Percentiles rank a stretch among this genome's conserved stretches.
Conservation (phyloP, 2,797 vertebrate species). For the Scolopax rusticola region DNA sequence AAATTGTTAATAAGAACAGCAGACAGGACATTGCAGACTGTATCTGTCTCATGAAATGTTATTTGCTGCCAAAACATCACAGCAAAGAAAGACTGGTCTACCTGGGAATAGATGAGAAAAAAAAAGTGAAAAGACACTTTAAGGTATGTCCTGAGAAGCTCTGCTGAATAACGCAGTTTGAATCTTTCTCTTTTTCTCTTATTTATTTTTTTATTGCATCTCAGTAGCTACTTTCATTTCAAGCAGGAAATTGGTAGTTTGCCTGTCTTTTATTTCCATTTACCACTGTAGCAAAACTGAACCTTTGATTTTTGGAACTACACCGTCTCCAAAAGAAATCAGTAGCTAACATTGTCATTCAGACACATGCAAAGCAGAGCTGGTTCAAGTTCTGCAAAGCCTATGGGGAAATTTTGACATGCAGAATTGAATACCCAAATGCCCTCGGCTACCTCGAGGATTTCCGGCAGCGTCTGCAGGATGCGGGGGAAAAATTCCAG, state of each 20-base stretch:
- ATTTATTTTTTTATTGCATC: neutral
- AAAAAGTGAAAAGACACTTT: neutral
- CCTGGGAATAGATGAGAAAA: conserved; percentile 21
- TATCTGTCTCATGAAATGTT: conserved; percentile 39
- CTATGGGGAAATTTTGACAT: neutral
- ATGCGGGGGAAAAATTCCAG: neutral
- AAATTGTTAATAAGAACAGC: conserved; percentile 32
- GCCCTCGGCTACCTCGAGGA: conserved; percentile 4
- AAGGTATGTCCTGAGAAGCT: conserved; percentile 18
- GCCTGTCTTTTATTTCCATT: conserved; percentile 50
- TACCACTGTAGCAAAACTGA: neutral
- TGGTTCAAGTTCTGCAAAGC: conserved; percentile 3
- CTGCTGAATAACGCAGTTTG: neutral
- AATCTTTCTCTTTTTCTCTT: neutral
- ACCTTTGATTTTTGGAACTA: conserved; percentile 25
- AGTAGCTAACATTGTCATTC: conserved; percentile 21
- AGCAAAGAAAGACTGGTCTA: neutral
- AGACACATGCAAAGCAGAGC: conserved; percentile 40
- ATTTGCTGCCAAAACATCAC: conserved; percentile 31
- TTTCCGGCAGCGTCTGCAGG: neutral
- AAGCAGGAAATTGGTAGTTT: conserved; percentile 50
- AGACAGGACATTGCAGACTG: conserved; percentile 24
- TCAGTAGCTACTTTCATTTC: conserved; percentile 13
- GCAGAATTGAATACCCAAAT: conserved; percentile 42
- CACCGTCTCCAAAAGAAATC: neutral